Conservation (phyloP, 64 coral and sea anemone genomes). For the Orbicella faveolata region DNA sequence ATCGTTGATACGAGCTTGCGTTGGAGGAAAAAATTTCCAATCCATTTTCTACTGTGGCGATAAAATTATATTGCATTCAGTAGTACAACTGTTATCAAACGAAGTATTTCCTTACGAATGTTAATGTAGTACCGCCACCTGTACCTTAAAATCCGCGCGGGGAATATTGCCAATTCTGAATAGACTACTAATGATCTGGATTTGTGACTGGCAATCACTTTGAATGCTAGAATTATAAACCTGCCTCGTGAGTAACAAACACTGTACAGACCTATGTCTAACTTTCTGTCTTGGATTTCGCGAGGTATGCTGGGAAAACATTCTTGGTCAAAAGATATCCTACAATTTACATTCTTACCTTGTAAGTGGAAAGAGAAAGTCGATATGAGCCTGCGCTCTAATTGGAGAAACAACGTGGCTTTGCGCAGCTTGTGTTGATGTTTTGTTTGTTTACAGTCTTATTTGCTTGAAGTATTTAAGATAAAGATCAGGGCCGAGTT, state of each 20-base stretch:
- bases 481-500: too few species aligned
- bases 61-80: neutral
- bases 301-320: neutral
- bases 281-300: too few species aligned
- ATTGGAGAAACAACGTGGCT: too few species aligned
- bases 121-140: conserved; percentile 7
- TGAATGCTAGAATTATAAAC: neutral
- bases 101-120: conserved; percentile 4
- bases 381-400: too few species aligned
- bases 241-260: neutral
- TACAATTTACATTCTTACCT: too few species aligned
- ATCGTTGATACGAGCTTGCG: neutral
- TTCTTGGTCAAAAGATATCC: neutral
- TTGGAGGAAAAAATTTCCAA: conserved; percentile 16
- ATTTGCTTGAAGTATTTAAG: too few species aligned
- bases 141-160: neutral
- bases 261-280: neutral
- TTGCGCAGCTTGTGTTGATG: too few species aligned
- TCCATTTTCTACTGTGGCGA: neutral
- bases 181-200: neutral
- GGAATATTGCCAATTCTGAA: neutral
- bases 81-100: neutral
- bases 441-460: too few species aligned
- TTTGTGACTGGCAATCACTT: neutral
- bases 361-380: too few species aligned